A percentile compares a stretch with the other conserved stretches of the same genome.
These are phyloP conservation scores for Corythaixoides concolor DNA, from an alignment of 2,113 vertebrate genomes.

Conservation along the genomic window DNA sequence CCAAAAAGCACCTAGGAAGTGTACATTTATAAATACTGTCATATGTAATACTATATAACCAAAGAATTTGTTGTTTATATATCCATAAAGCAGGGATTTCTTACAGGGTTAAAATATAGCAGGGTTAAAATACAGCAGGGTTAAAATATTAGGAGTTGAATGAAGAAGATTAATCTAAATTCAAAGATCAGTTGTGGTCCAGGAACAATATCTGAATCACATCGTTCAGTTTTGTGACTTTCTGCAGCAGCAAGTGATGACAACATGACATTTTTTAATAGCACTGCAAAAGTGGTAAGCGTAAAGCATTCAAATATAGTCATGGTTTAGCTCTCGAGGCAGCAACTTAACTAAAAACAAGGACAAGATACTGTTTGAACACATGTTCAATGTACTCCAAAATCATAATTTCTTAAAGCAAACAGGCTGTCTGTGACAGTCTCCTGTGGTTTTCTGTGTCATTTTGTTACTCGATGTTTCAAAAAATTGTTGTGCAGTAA, in stretches of 20 bases:
- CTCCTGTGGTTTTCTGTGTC: neutral
- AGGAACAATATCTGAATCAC: neutral
- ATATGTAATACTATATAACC: neutral
- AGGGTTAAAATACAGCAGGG: neutral
- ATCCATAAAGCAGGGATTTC: neutral
- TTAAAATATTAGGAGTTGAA: neutral
- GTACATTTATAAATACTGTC: neutral
- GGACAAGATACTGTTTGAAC: neutral
- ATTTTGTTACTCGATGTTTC: neutral
- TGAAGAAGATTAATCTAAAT: neutral
- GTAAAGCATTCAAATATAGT: neutral
- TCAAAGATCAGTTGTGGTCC: neutral
- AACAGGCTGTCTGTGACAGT: neutral
- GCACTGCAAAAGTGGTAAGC: neutral
- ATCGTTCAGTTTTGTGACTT: neutral
- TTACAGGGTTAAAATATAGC: no score
- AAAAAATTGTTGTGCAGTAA: neutral
- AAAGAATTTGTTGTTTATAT: neutral
- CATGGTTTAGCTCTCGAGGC: neutral
- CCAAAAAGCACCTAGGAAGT: neutral
- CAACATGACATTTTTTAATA: neutral
- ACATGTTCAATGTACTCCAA: neutral
- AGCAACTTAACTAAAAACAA: neutral
- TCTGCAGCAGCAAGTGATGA: neutral
- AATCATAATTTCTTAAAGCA: neutral